These are phyloP conservation scores for Dinomys branickii DNA, from an alignment of 2,113 vertebrate genomes.

Conservation along the genomic window DNA sequence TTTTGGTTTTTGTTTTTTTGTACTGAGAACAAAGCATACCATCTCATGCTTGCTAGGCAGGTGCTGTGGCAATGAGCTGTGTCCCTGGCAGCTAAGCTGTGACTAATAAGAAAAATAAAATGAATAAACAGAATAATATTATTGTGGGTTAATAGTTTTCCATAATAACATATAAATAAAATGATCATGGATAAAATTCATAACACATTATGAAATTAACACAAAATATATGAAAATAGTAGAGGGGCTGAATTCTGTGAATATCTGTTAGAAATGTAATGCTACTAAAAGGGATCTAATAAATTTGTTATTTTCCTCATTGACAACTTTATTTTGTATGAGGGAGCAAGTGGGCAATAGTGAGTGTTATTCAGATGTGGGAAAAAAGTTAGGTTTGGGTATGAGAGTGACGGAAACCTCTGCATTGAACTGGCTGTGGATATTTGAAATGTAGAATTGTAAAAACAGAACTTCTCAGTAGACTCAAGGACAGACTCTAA, in stretches of 20 bases:
- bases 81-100: too few relatives aligned
- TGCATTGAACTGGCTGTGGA: slow-evolving; percentile 31
- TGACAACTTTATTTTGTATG: slow-evolving; percentile 62
- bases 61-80: too few relatives aligned
- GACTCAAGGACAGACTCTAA: slow-evolving; percentile 53
- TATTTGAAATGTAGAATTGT: slow-evolving; percentile 56
- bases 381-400: slow-evolving; percentile 55
- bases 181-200: slow-evolving; percentile 2
- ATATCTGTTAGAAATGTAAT: slow-evolving; percentile 54
- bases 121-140: background rate
- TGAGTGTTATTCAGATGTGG: slow-evolving; percentile 49
- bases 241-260: slow-evolving; percentile 28
- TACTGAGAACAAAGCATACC: too few relatives aligned
- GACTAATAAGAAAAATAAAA: background rate
- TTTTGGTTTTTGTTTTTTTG: too few relatives aligned
- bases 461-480: slow-evolving; percentile 54
- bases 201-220: slow-evolving; percentile 49
- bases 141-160: background rate
- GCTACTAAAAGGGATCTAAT: slow-evolving; percentile 55
- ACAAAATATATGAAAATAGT: slow-evolving; percentile 62
- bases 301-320: slow-evolving; percentile 68
- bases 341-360: slow-evolving; percentile 41
- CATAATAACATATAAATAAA: background rate
- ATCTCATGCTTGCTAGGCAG: too few relatives aligned
- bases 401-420: slow-evolving; percentile 48